phyloP scores from a whole-genome alignment of 2,888 invertebrate genomes.

The Danaus chrysippus region DNA sequence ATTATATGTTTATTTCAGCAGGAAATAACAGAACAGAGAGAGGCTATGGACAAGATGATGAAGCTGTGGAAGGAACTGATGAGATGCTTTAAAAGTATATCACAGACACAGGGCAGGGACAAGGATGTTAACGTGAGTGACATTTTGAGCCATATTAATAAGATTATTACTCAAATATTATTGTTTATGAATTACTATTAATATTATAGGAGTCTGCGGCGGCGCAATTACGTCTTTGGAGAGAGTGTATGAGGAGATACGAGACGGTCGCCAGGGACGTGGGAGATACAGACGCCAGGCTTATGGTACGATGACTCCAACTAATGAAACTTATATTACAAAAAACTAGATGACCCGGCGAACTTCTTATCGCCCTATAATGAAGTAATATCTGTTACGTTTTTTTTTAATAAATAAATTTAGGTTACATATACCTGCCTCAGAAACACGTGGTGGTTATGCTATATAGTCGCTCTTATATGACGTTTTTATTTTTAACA shows the following conservation, averaged over 20 bases:
- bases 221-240: constrained; percentile 67
- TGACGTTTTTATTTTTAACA: no score
- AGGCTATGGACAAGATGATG: constrained; percentile 76
- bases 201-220: constrained; percentile 59
- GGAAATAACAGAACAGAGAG: constrained; percentile 70
- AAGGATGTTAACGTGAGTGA: constrained; percentile 50
- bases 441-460: no score
- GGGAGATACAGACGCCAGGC: constrained; percentile 71
- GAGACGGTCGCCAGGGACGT: constrained; percentile 72
- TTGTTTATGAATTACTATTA: no score
- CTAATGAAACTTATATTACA: background rate
- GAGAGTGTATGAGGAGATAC: constrained; percentile 71
- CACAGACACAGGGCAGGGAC: constrained; percentile 50
- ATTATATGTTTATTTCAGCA: constrained; percentile 44
- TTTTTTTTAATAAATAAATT: no score
- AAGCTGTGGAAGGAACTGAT: constrained; percentile 72
- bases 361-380: no score
- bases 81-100: constrained; percentile 68
- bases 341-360: no score
- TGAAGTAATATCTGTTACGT: no score
- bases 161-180: no score
- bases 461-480: no score
- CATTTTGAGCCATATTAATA: background rate
- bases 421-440: no score
- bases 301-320: constrained; percentile 51